phyloP scores from a whole-genome alignment of 2,888 invertebrate genomes.

The Ceriagrion tenellum region DNA sequence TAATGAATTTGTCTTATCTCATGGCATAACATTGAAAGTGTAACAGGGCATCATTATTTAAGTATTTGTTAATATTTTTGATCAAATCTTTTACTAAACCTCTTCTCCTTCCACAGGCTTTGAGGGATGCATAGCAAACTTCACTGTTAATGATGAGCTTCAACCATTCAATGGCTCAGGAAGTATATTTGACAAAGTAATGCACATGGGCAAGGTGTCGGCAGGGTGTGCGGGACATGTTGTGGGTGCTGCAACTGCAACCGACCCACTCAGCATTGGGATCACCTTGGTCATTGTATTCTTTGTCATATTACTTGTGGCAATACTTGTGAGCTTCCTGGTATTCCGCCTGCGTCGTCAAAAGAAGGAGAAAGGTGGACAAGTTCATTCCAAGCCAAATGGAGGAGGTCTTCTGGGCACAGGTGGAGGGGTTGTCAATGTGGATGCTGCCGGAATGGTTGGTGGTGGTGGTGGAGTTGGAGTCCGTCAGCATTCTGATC shows the following conservation, averaged over 20 bases:
- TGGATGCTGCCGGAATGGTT: slow-evolving; percentile 78
- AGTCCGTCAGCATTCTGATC: slow-evolving; percentile 72
- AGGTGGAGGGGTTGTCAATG: slow-evolving; percentile 83
- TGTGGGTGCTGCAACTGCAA: slow-evolving; percentile 87
- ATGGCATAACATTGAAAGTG: background rate
- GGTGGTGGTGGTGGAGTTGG: slow-evolving; percentile 83
- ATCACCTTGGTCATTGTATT: slow-evolving; percentile 96
- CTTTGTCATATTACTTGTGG: slow-evolving; percentile 93
- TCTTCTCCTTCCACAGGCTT: slow-evolving; percentile 80
- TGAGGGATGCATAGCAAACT: slow-evolving; percentile 94
- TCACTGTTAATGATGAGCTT: slow-evolving; percentile 92
- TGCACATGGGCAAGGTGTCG: slow-evolving; percentile 86
- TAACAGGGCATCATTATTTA: background rate
- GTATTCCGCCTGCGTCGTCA: slow-evolving; percentile 93
- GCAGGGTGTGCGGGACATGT: slow-evolving; percentile 87
- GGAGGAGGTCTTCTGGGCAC: slow-evolving; percentile 83
- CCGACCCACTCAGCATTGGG: slow-evolving; percentile 94
- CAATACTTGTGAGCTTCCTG: slow-evolving; percentile 94
- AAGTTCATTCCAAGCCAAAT: slow-evolving; percentile 82
- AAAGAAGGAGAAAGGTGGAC: slow-evolving; percentile 88
- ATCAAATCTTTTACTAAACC: slow-evolving; percentile 74
- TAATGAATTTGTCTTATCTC: background rate
- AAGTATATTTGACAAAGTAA: slow-evolving; percentile 86
- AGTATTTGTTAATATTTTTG: slow-evolving; percentile 75
- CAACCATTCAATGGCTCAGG: slow-evolving; percentile 95